phyloP scores from a whole-genome alignment of 2,888 invertebrate species.

The Aplocera efformata region DNA sequence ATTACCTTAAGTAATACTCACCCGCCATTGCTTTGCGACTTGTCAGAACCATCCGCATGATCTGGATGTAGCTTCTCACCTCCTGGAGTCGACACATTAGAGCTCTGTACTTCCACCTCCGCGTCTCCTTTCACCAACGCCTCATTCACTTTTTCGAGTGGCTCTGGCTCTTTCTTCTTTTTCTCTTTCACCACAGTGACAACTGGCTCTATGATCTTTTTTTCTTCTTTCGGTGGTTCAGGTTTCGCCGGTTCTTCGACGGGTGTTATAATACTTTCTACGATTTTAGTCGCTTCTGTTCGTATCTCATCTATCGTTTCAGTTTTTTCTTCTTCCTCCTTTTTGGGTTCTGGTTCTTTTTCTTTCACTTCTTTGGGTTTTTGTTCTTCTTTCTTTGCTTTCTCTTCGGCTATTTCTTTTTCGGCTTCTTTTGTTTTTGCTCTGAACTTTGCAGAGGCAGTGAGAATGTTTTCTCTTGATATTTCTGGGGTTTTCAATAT shows the following conservation, averaged over 20 bases:
- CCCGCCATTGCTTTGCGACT: slow-evolving; percentile 73
- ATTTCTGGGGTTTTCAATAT: slow-evolving; percentile 73
- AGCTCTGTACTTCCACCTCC: slow-evolving; percentile 82
- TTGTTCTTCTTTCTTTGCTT: slow-evolving; percentile 50
- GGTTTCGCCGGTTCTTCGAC: slow-evolving; percentile 49
- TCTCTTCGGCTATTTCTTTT: slow-evolving; percentile 49
- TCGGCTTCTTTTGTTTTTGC: slow-evolving; percentile 37
- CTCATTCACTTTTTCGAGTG: slow-evolving; percentile 57
- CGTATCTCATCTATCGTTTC: slow-evolving; percentile 50
- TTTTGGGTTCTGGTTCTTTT: slow-evolving; percentile 33
- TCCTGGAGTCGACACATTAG: slow-evolving; percentile 70
- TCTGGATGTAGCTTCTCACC: slow-evolving; percentile 45
- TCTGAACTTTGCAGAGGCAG: slow-evolving; percentile 45
- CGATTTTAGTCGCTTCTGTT: slow-evolving; percentile 64
- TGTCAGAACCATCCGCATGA: slow-evolving; percentile 53
- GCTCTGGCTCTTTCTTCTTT: slow-evolving; percentile 48
- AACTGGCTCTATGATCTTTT: slow-evolving; percentile 63
- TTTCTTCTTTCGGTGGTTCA: slow-evolving; percentile 30
- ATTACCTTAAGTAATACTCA: slow-evolving; percentile 39
- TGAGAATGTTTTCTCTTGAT: slow-evolving; percentile 66
- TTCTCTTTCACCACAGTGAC: slow-evolving; percentile 67
- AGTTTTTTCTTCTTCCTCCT: not conserved
- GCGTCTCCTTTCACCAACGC: slow-evolving; percentile 79
- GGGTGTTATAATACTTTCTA: slow-evolving; percentile 72
- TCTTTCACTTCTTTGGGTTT: slow-evolving; percentile 53